These are phyloP conservation scores for Melanocharis versteri DNA, from an alignment of 2,113 vertebrate species.

Conservation along the genomic window DNA sequence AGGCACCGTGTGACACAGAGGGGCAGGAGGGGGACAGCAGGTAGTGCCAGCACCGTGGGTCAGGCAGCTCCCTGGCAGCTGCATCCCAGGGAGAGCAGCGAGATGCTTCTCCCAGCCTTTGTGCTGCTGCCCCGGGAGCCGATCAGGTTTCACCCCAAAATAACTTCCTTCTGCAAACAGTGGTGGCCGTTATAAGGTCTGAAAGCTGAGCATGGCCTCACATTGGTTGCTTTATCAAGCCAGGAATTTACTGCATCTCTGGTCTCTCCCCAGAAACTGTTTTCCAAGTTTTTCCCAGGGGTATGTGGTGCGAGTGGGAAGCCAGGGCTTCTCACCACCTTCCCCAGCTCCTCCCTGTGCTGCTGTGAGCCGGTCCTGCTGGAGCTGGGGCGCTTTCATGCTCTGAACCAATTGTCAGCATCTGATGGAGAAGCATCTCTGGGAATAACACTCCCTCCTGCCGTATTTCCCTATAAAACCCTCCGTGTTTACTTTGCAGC, in stretches of 20 bases:
- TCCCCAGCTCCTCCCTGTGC: not conserved
- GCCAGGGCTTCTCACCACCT: not conserved
- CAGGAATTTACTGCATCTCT: not conserved
- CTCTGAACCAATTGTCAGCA: not conserved
- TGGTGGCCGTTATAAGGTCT: not conserved
- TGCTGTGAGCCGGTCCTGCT: not conserved
- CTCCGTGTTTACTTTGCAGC: not conserved
- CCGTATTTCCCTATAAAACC: not conserved
- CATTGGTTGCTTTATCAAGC: not conserved
- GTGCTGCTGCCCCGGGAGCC: not conserved
- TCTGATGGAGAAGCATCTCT: not conserved
- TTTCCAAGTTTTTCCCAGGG: not conserved
- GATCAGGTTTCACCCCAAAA: slow-evolving; percentile 30
- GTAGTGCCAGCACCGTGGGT: not conserved
- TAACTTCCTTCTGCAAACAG: slow-evolving; percentile 40
- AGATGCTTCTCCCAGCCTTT: not conserved
- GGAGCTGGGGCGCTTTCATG: not conserved
- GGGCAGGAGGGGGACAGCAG: not conserved
- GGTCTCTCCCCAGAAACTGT: not conserved
- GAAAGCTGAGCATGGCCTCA: not conserved
- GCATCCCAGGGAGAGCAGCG: not conserved
- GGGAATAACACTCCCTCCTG: not conserved
- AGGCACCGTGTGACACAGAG: not conserved
- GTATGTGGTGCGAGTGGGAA: not conserved
- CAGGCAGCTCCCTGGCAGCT: not conserved